Evolutionary conservation across 1,140 invertebrate genomes (phyloP).

Genomic region (Asobara japonica): DNA sequence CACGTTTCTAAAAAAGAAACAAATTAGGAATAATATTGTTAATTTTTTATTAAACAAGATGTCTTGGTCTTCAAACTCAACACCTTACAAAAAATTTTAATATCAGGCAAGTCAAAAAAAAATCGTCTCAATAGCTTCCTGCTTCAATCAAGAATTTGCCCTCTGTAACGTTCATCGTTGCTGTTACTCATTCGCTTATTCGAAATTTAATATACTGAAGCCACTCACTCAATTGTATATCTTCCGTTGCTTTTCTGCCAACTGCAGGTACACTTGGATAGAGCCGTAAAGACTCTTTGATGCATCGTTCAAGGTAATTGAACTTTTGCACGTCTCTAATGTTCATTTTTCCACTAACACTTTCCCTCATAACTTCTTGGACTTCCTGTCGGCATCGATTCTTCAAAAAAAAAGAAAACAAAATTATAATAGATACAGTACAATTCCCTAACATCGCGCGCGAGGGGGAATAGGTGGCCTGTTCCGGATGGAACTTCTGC

Average conservation of each 20-base stretch:
- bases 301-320: slow-evolving; percentile 70
- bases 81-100: no score
- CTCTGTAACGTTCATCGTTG: no score
- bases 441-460: no score
- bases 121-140: no score
- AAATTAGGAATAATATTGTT: no score
- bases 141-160: no score
- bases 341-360: slow-evolving; percentile 28
- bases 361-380: slow-evolving; percentile 30
- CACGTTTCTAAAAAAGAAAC: slow-evolving; percentile 24
- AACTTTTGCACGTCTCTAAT: slow-evolving; percentile 40
- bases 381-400: slow-evolving; percentile 41
- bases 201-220: neutral
- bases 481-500: no score
- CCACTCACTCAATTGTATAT: slow-evolving; percentile 48
- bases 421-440: no score
- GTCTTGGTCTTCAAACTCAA: no score
- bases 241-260: slow-evolving; percentile 59
- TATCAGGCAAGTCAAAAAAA: no score
- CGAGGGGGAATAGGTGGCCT: no score
- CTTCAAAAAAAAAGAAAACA: slow-evolving; percentile 28
- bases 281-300: slow-evolving; percentile 73
- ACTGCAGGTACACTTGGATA: slow-evolving; percentile 71
- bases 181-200: neutral
- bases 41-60: no score